phyloP scores from a whole-genome alignment of 2,797 vertebrate species.

The Melanotaenia trifasciata region DNA sequence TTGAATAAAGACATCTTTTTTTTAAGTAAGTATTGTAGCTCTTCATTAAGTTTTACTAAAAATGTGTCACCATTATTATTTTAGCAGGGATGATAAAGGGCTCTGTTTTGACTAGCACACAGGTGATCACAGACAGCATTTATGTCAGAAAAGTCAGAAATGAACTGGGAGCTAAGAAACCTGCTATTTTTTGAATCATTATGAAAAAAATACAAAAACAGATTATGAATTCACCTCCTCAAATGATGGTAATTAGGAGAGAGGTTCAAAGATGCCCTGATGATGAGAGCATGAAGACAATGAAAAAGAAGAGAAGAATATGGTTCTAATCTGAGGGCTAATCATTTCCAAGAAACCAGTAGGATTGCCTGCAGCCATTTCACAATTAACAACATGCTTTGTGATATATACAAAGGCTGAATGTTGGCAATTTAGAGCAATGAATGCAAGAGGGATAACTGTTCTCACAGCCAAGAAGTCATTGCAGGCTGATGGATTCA shows the following conservation, averaged over 20 bases:
- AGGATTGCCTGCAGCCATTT: conserved; percentile 66
- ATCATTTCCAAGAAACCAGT: conserved; percentile 66
- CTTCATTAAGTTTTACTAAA: conserved; percentile 65
- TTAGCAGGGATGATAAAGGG: conserved; percentile 62
- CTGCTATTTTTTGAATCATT: conserved; percentile 61
- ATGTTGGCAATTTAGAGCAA: conserved; percentile 70
- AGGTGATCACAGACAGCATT: conserved; percentile 62
- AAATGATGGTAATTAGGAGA: conserved; percentile 68
- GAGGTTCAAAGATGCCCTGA: conserved; percentile 49
- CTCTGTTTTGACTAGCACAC: conserved; percentile 68
- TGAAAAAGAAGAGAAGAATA: conserved; percentile 48
- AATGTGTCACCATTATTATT: conserved; percentile 69
- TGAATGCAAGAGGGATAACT: conserved; percentile 52
- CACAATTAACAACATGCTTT: conserved; percentile 73
- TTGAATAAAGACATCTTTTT: conserved; percentile 49
- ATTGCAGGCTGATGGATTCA: conserved; percentile 42
- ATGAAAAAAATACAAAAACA: conserved; percentile 49
- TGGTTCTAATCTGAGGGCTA: conserved; percentile 51
- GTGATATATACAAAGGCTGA: conserved; percentile 68
- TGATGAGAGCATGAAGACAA: conserved; percentile 65
- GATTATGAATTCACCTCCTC: conserved; percentile 59
- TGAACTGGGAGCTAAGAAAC: conserved; percentile 53
- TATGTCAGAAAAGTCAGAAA: conserved; percentile 66
- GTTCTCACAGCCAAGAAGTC: conserved; percentile 36
- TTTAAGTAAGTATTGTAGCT: conserved; percentile 38